phyloP scores from a whole-genome alignment of 92 coral and sea anemone species.

The Epizoanthus illoricatus region DNA sequence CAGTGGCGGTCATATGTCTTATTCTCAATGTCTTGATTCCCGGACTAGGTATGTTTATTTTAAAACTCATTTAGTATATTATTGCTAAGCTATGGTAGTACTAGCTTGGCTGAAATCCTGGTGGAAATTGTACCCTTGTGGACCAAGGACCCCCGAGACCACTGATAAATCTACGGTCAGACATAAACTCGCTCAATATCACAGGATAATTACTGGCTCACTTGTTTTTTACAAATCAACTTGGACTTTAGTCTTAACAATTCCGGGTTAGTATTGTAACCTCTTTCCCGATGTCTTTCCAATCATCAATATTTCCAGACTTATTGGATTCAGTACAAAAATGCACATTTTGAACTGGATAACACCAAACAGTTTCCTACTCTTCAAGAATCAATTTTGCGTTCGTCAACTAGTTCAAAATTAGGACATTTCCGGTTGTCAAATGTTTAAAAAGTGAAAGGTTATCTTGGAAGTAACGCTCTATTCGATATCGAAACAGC shows the following conservation, averaged over 20 bases:
- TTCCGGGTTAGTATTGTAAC: background rate
- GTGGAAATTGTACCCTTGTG: background rate
- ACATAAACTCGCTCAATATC: background rate
- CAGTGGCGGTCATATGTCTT: constrained; percentile 85
- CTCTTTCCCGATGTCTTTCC: background rate
- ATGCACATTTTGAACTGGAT: background rate
- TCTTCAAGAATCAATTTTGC: background rate
- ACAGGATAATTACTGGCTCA: background rate
- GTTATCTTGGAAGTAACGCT: background rate
- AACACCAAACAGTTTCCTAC: background rate
- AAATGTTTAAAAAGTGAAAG: background rate
- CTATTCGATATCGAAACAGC: background rate
- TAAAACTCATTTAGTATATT: background rate
- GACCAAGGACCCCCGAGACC: background rate
- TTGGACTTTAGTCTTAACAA: background rate
- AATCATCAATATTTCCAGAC: background rate
- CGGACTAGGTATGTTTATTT: constrained; percentile 75
- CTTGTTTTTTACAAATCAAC: background rate
- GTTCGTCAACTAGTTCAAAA: background rate
- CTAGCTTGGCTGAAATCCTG: background rate
- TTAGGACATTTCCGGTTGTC: constrained; percentile 34
- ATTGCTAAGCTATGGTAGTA: background rate
- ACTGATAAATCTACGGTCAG: background rate
- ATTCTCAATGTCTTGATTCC: constrained; percentile 77
- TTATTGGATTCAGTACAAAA: background rate